A percentile compares a stretch with the other conserved stretches of the same genome.
phyloP scores from a whole-genome alignment of 2,888 invertebrate genomes.

The Spilosoma lubricipeda region DNA sequence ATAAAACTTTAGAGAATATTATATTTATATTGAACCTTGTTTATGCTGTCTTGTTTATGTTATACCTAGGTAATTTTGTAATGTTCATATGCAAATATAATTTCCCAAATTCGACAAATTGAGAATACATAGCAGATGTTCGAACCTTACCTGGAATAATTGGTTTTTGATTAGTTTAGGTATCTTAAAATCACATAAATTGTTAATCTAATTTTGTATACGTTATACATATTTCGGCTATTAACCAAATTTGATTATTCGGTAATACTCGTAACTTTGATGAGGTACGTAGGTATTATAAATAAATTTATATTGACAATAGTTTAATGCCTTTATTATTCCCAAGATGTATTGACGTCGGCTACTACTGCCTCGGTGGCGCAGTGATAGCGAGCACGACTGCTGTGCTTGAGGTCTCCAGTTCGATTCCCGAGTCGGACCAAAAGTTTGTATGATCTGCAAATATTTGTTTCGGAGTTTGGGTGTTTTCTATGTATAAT shows the following conservation, averaged over 20 bases:
- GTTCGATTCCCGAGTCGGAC: no score
- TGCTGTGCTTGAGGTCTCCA: no score
- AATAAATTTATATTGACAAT: no score
- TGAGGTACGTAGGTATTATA: background rate
- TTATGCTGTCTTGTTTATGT: background rate
- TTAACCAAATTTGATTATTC: background rate
- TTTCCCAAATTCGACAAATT: background rate
- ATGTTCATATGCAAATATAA: background rate
- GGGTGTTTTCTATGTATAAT: no score
- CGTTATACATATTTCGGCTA: background rate
- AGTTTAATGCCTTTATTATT: no score
- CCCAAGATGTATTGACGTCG: no score
- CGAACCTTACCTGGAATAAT: background rate
- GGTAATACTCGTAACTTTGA: background rate
- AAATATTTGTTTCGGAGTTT: no score
- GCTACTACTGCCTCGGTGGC: no score
- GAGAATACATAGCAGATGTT: background rate
- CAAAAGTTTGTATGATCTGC: no score
- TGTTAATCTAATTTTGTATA: background rate
- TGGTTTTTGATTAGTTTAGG: slow-evolving; percentile 7
- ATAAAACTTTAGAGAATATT: background rate
- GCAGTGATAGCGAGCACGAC: no score
- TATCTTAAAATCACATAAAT: background rate
- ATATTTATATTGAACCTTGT: background rate
- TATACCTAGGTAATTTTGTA: background rate